Percentiles rank a stretch among this genome's conserved stretches.
Conservation (phyloP, 2,113 vertebrate species). For the Grammomys surdaster region DNA sequence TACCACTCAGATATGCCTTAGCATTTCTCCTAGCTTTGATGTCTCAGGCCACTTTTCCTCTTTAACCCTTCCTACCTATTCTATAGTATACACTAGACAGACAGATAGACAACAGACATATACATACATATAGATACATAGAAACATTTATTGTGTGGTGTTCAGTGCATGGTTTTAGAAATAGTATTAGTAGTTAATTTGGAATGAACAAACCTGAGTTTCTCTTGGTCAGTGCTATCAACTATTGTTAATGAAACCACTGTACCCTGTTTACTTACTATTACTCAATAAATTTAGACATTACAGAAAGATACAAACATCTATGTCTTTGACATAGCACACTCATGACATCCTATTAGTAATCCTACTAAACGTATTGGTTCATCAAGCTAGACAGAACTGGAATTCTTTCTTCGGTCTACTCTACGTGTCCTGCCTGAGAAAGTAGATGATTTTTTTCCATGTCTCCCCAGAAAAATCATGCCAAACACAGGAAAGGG, state of each 20-base stretch:
- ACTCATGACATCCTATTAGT: background rate
- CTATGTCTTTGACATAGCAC: background rate
- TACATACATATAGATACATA: background rate
- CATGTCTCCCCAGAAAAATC: background rate
- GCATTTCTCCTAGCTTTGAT: background rate
- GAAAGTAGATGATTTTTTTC: background rate
- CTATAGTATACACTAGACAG: background rate
- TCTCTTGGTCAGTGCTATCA: background rate
- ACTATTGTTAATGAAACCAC: background rate
- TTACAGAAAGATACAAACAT: background rate
- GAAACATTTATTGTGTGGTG: background rate
- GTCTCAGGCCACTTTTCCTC: background rate
- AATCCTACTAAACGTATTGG: background rate
- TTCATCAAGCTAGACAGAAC: background rate
- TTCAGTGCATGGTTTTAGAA: background rate
- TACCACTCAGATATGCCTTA: background rate
- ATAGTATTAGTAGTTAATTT: background rate
- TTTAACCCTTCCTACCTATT: background rate
- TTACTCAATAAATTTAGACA: background rate
- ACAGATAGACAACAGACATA: background rate
- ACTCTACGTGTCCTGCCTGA: too few species aligned
- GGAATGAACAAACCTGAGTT: background rate
- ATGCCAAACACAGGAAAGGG: background rate
- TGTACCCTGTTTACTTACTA: background rate
- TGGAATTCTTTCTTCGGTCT: background rate